Evolutionary conservation across 1,140 invertebrate species (phyloP), one percentile per base, ranked within the genome.

Genomic region (Acromyrmex echinatior): DNA sequence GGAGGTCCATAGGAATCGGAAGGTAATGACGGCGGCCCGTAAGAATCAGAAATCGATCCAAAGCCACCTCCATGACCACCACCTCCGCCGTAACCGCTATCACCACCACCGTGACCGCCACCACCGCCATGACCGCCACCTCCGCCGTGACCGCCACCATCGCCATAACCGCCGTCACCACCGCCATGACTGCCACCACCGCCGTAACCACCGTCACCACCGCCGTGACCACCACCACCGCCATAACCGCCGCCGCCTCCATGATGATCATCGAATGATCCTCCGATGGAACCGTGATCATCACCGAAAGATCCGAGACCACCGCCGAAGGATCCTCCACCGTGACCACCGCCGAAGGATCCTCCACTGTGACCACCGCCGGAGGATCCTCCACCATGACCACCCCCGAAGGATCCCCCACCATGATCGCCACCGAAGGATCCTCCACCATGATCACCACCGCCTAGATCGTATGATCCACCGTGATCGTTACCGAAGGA

Each of bases 1-100:
- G 91, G 92, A 2, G 91, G 86, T 4, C 92, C 91, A 28, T 92
- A 92, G 2, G 89, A 91, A n/a, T 82, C 86, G 1, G 90, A 78
- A 0, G 92, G 89, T 9, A 88, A 71, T 56, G 74, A 77, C 3
- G 78, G 91, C 1, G 89, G 62, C 0, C 87, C 91, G 18, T 91
- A 91, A 1, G 89, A 87, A 49, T 79, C 88, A 0, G 70, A 49
- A 7, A 80, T 25, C 0, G 88, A 68, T 45, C 80, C 81, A 12
- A 58, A 60, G 16, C 51, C 78, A 2, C 21, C 86, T n/a, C 31
- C 71, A 49, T 16, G 6, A 56, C 53, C 51, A 3, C 81, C 51
- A 7, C 49, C 45, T 4, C 49, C 45, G 9, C 49, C 86, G 3
- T 35, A 0, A 35, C 63, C 85, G 28, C 65, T 28, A 1, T 28